Evolutionary conservation across 2,113 vertebrate species (phyloP).

Genomic region (Collichthys lucidus): DNA sequence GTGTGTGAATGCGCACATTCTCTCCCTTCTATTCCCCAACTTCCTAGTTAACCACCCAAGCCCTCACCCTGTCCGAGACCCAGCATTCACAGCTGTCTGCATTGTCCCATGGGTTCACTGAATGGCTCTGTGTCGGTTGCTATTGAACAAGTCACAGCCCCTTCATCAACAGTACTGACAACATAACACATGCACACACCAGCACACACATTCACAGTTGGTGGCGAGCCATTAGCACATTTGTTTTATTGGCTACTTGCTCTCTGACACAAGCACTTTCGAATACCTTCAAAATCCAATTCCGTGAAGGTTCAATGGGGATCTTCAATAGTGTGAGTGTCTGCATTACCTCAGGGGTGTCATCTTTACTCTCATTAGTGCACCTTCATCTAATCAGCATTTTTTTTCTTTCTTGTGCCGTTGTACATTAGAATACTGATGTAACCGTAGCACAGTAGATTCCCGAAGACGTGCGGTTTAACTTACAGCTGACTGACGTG

Average conservation of each 20-base stretch:
- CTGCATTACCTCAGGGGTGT: slow-evolving; percentile 21
- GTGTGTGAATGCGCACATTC: slow-evolving; percentile 8
- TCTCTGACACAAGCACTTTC: slow-evolving; percentile 46
- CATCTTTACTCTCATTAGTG: background rate
- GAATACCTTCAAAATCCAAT: slow-evolving; percentile 47
- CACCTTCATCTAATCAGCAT: background rate
- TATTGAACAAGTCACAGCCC: slow-evolving; percentile 59
- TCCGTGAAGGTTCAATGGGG: slow-evolving; percentile 18
- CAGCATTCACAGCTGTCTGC: slow-evolving; percentile 41
- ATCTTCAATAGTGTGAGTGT: slow-evolving; percentile 3
- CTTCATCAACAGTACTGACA: slow-evolving; percentile 52
- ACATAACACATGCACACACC: slow-evolving; percentile 41
- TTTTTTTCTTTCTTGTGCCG: background rate
- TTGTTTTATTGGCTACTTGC: slow-evolving; percentile 53
- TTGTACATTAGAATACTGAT: background rate
- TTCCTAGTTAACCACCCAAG: slow-evolving; percentile 43
- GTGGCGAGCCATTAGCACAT: slow-evolving; percentile 37
- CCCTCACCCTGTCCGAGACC: slow-evolving; percentile 27
- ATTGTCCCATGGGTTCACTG: slow-evolving; percentile 50
- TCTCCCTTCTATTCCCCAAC: slow-evolving; percentile 17
- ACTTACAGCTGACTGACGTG: slow-evolving; percentile 34
- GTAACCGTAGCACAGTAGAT: slow-evolving; percentile 7
- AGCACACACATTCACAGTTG: slow-evolving; percentile 32
- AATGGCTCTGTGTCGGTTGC: slow-evolving; percentile 37
- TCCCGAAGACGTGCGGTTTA: slow-evolving; percentile 1